Evolutionary conservation across 2,888 invertebrate genomes (phyloP), one percentile per base, ranked within the genome.

Genomic region (Lymantria dispar): DNA sequence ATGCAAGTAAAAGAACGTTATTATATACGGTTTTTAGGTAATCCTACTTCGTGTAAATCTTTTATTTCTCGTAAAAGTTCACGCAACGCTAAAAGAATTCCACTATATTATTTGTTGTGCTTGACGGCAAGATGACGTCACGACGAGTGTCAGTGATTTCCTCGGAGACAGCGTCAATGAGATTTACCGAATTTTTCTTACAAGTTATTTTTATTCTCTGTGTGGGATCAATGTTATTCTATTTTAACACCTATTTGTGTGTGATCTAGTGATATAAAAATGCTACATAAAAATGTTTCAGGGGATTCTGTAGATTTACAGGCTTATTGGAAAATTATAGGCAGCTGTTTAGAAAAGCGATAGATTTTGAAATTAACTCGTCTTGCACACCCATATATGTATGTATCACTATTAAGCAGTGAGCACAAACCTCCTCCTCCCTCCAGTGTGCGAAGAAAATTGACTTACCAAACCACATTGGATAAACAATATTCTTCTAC

Each of bases 171-270:
- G 59, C 56, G 52, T 59, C 68, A 69, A 71, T 72, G 63, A 72
- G 63, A 70, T 70, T 73, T 70, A 52, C 67, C 57, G 61, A 70
- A 67, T 71, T 70, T 69, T 58, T 80, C 44, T 80, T 53, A 57
- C 55, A 56, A 58, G 58, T 63, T 72, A 63, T 70, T 68, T 70
- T 62, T 65, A 66, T 64, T 60, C 60, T 62, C 53, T 52, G 53
- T 58, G 51, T 48, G 58, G 40, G 43, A 51, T 68, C 55, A 51
- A 51, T 48, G 52, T 62, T 55, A 55, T 56, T 59, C 50, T 52
- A 54, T 22, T 22, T 22, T 22, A 22, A 22, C 22, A 22, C 22
- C 22, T 22, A 3, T 2, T 22, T 22, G 5, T 22, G 5, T 22
- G 5, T 22, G 22, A 22, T 2, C 22, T n/a, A n/a, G n/a, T n/a